phyloP scores from a whole-genome alignment of 2,888 invertebrate species.

The Thumatha senex region DNA sequence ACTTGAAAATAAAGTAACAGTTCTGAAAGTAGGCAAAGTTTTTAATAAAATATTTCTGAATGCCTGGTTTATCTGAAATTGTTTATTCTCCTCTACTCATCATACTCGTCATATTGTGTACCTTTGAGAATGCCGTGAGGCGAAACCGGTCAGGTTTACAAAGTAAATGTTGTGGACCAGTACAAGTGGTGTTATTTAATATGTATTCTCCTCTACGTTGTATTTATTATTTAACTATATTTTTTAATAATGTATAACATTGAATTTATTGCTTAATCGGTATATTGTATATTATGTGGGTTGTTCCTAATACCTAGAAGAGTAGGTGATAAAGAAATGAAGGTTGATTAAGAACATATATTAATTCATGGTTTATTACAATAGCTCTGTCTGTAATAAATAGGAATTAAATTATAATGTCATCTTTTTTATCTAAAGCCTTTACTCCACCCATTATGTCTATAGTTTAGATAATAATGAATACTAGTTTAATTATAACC shows the following conservation, averaged over 20 bases:
- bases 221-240: conserved; percentile 56
- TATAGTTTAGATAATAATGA: background rate
- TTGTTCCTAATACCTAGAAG: conserved; percentile 71
- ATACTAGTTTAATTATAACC: background rate
- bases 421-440: no score
- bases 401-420: no score
- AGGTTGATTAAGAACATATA: conserved; percentile 20
- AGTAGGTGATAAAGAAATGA: conserved; percentile 45
- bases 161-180: no score
- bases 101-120: no score
- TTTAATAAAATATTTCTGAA: conserved; percentile 24
- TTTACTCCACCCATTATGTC: background rate
- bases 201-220: no score
- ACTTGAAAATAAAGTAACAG: conserved; percentile 31
- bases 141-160: no score
- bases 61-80: conserved; percentile 29
- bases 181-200: no score
- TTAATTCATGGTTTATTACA: conserved; percentile 26
- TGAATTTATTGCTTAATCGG: conserved; percentile 51
- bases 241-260: conserved; percentile 45
- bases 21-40: conserved; percentile 35
- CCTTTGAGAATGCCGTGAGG: no score
- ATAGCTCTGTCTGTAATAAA: no score
- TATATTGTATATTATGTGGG: conserved; percentile 62
- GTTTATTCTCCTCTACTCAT: conserved; percentile 30